phyloP scores from a whole-genome alignment of 1,140 invertebrate species.

The Macrobrachium nipponense region DNA sequence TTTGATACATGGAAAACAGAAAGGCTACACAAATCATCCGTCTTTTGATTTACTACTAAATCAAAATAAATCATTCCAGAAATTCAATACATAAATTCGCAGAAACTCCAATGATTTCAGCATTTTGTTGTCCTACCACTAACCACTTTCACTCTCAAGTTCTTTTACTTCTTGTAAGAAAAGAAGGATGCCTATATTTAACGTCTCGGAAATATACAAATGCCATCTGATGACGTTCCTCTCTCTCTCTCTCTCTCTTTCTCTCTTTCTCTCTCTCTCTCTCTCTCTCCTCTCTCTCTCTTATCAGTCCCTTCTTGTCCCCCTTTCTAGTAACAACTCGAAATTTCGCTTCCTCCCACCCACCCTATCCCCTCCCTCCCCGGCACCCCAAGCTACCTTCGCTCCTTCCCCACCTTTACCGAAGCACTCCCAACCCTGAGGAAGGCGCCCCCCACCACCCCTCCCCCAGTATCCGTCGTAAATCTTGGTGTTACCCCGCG shows the following conservation, averaged over 20 bases:
- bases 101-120: too few relatives aligned
- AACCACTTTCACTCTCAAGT: too few relatives aligned
- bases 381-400: neutral
- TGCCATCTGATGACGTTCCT: neutral
- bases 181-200: too few relatives aligned
- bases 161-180: too few relatives aligned
- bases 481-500: slow-evolving; percentile 58
- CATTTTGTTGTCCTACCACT: too few relatives aligned
- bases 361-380: neutral
- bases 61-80: too few relatives aligned
- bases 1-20: too few relatives aligned
- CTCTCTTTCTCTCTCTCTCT: neutral
- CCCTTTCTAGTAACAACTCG: neutral
- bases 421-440: neutral
- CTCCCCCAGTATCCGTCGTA: slow-evolving; percentile 27
- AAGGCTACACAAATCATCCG: too few relatives aligned
- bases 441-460: neutral
- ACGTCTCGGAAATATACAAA: too few relatives aligned
- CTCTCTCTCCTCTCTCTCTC: neutral
- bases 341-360: neutral
- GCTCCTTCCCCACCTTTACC: too few relatives aligned
- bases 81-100: too few relatives aligned
- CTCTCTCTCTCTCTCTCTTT: neutral
- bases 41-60: too few relatives aligned
- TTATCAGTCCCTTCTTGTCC: neutral